phyloP scores from a whole-genome alignment of 2,888 invertebrate genomes.

The Anticlea derivata region DNA sequence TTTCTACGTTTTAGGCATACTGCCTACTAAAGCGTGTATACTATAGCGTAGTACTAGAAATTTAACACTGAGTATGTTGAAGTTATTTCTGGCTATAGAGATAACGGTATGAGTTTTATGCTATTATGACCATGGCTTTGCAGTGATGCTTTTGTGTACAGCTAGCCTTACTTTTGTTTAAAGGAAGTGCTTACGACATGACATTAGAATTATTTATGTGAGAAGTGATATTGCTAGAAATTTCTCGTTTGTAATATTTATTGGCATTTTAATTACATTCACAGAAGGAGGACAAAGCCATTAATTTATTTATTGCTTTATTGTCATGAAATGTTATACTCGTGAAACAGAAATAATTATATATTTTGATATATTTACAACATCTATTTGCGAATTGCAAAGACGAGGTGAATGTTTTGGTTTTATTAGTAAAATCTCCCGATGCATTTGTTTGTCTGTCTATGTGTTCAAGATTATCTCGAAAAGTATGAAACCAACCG shows the following conservation, averaged over 20 bases:
- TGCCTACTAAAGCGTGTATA: slow-evolving; percentile 4
- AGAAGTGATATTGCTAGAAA: slow-evolving; percentile 27
- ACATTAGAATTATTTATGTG: slow-evolving; percentile 27
- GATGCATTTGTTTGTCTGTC: too few relatives aligned
- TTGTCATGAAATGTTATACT: slow-evolving; percentile 27
- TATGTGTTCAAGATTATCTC: too few relatives aligned
- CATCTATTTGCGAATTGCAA: slow-evolving; percentile 13
- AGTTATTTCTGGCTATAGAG: too few relatives aligned
- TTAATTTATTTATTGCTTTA: slow-evolving; percentile 27
- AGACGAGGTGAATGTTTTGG: slow-evolving; percentile 3
- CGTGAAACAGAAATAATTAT: slow-evolving; percentile 15
- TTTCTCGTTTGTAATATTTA: slow-evolving; percentile 30
- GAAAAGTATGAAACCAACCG: too few relatives aligned
- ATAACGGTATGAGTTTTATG: too few relatives aligned
- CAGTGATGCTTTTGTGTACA: slow-evolving; percentile 5
- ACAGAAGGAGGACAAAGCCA: slow-evolving; percentile 27
- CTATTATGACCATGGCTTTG: too few relatives aligned
- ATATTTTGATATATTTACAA: slow-evolving; percentile 18
- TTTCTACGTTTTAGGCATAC: slow-evolving; percentile 11
- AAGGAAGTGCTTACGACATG: slow-evolving; percentile 32
- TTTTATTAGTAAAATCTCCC: slow-evolving; percentile 1
- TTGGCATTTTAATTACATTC: slow-evolving; percentile 28
- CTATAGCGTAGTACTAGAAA: neutral
- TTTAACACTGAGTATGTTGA: too few relatives aligned
- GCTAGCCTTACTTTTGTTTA: slow-evolving; percentile 15